Conservation (phyloP, 1,140 invertebrate genomes). For the Rhyzopertha dominica region DNA sequence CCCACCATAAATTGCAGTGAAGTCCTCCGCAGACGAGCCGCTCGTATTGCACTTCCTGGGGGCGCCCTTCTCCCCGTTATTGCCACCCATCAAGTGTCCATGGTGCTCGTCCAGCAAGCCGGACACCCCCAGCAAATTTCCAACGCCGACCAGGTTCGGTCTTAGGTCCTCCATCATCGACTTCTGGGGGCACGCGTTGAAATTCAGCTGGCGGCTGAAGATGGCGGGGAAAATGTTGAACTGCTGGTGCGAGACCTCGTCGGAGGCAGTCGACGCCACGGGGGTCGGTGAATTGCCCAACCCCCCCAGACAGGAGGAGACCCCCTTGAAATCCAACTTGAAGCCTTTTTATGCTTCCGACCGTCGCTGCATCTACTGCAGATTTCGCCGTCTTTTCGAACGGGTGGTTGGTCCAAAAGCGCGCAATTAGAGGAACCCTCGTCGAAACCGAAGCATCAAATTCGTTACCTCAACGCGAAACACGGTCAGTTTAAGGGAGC, state of each 20-base stretch:
- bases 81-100: constrained; percentile 51
- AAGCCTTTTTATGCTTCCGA: constrained; percentile 32
- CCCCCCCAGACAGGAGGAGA: constrained; percentile 44
- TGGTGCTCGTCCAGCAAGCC: constrained; percentile 74
- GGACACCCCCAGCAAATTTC: constrained; percentile 67
- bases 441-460: constrained; percentile 2
- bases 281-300: constrained; percentile 46
- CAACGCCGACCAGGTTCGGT: constrained; percentile 70
- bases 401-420: no score
- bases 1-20: constrained; percentile 66
- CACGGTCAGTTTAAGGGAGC: no score
- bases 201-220: constrained; percentile 80
- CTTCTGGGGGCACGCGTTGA: constrained; percentile 65
- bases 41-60: constrained; percentile 67
- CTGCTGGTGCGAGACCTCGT: constrained; percentile 65
- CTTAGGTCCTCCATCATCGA: constrained; percentile 79
- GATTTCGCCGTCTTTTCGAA: constrained; percentile 4
- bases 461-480: no score
- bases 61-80: constrained; percentile 52
- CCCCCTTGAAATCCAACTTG: constrained; percentile 56
- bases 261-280: constrained; percentile 45
- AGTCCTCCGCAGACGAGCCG: constrained; percentile 74
- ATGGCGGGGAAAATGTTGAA: constrained; percentile 87
- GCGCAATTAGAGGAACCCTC: no score
- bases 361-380: constrained; percentile 1